Base-by-base conservation (phyloP, 2,797 vertebrate species). In the Chromobotia macracanthus region DNA sequence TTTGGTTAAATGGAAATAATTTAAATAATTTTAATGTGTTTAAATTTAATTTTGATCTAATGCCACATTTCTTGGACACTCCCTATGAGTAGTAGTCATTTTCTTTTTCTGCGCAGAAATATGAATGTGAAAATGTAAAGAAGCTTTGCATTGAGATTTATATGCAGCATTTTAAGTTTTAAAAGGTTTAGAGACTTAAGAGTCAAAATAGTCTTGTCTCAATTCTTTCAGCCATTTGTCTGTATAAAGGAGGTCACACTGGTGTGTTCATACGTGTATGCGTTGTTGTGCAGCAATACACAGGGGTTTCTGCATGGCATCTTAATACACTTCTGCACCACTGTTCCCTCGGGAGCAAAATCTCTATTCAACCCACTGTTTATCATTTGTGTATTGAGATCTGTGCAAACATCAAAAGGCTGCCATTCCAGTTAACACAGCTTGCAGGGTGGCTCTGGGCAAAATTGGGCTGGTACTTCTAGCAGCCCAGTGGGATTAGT, bases 331-430 rank as follows among this genome's bases (percentile, higher is more conserved):
- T 90, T 90, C 92, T 87, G 80, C 82, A 84, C 87, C 82, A 64
- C 86, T 84, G 90, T 89, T 92, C 91, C 90, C 90, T 88, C 86
- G 80, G 91, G 91, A 91, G 89, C 86, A 89, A 89, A 87, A 92
- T 92, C 90, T 90, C 58, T 82, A 90, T 91, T 93, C 89, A 90
- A 91, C 89, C 82, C 68, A 75, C 90, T 93, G 89, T 92, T 93
- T 94, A 91, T 90, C 88, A 90, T 91, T 89, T 93, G 82, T 87
- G 84, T 88, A 84, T 89, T 90, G 87, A 84, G 81, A 88, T 88
- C 85, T 87, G 86, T 46, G 82, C 82, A n/a, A 90, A 92, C 91
- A 93, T 94, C 92, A 93, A 93, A 94, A 90, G 90, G 86, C 89
- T 88, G 88, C 88, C 86, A 89, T 85, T 88, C 88, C 88, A 91